Percentiles rank a stretch among this genome's conserved stretches.
These are phyloP conservation scores for Synchiropus splendidus DNA, from an alignment of 2,113 vertebrate genomes.

Conservation along the genomic window DNA sequence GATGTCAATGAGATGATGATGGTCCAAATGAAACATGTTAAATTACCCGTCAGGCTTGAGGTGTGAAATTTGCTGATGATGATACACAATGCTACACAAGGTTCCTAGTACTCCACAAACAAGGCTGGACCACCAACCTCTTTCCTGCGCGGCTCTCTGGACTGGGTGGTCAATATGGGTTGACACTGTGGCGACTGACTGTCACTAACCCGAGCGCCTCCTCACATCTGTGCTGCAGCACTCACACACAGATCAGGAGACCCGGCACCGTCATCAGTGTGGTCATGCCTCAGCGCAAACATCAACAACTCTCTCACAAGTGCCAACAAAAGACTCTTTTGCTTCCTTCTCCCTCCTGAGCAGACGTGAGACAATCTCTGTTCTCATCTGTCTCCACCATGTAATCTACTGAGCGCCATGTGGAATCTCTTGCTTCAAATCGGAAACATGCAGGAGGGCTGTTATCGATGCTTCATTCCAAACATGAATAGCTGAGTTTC, in stretches of 20 bases:
- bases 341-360: conserved; percentile 10
- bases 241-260: conserved; percentile 60
- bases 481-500: too few species aligned
- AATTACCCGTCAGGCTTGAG: too few species aligned
- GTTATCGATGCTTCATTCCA: too few species aligned
- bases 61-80: too few species aligned
- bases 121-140: too few species aligned
- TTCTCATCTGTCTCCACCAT: conserved; percentile 2
- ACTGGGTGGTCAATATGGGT: too few species aligned
- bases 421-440: too few species aligned
- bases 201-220: conserved; percentile 54
- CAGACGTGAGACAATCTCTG: conserved; percentile 13
- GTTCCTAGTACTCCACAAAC: too few species aligned
- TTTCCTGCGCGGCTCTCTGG: too few species aligned
- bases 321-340: conserved; percentile 31
- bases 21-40: too few species aligned
- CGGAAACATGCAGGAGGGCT: conserved; percentile 8
- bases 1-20: too few species aligned
- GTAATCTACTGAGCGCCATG: conserved; percentile 9
- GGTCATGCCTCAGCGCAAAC: conserved; percentile 36
- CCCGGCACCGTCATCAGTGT: conserved; percentile 35
- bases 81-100: too few species aligned
- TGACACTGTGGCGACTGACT: conserved; percentile 25
- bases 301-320: conserved; percentile 29
- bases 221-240: conserved; percentile 54